phyloP scores from a whole-genome alignment of 2,797 vertebrate species.

The Pitangus sulphuratus region DNA sequence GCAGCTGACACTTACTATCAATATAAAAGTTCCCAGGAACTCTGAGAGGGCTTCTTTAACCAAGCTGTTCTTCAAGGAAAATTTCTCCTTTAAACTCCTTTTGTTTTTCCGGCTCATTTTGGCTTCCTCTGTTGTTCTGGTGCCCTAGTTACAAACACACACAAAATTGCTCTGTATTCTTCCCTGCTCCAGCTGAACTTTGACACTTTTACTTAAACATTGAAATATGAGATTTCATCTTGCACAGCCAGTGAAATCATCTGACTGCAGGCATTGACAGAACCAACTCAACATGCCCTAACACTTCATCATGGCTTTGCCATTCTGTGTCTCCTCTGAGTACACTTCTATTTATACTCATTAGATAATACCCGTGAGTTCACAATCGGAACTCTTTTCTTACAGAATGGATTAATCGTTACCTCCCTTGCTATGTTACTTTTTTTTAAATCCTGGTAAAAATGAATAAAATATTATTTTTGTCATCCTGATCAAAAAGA shows the following conservation, averaged over 20 bases:
- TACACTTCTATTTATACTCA: conserved; percentile 50
- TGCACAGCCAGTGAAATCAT: conserved; percentile 53
- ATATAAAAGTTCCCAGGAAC: conserved; percentile 91
- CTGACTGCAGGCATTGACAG: conserved; percentile 55
- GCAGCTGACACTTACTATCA: conserved; percentile 90
- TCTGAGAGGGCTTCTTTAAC: conserved; percentile 92
- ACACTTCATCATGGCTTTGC: conserved; percentile 62
- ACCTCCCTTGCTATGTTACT: conserved; percentile 34
- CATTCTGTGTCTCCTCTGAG: conserved; percentile 28
- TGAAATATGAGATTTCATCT: conserved; percentile 64
- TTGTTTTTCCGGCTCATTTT: conserved; percentile 76
- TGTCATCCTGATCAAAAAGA: not conserved
- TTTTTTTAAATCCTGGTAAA: not conserved
- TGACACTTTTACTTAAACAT: conserved; percentile 65
- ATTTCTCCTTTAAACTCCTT: conserved; percentile 83
- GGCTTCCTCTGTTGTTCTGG: conserved; percentile 53
- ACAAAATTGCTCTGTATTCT: conserved; percentile 43
- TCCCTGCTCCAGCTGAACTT: conserved; percentile 65
- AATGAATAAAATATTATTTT: not conserved
- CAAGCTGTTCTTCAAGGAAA: conserved; percentile 84
- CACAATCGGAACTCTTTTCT: not conserved
- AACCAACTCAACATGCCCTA: conserved; percentile 60
- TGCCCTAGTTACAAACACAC: conserved; percentile 40
- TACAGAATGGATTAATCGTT: conserved; percentile 73
- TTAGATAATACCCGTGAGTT: conserved; percentile 49